Percentiles rank a stretch among this genome's conserved stretches.
These are phyloP conservation scores for Nymphicus hollandicus DNA, from an alignment of 2,113 vertebrate species.

Conservation along the genomic window DNA sequence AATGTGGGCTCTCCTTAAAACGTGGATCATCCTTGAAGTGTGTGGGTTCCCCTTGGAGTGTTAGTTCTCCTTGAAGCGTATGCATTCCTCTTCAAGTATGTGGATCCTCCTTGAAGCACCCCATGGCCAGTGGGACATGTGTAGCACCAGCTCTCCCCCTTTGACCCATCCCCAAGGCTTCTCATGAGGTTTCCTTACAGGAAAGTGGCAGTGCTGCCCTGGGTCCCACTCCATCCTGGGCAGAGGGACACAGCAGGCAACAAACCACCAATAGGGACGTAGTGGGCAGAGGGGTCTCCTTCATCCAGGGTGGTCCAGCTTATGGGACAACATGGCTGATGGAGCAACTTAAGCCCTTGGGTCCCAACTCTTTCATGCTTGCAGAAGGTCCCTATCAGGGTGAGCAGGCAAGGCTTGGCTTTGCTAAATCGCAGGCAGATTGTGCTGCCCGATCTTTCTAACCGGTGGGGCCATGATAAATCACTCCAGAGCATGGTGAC, in stretches of 20 bases:
- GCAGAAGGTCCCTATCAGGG: neutral
- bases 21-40: neutral
- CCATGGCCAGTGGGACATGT: neutral
- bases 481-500: accelerated
- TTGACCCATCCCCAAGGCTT: neutral
- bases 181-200: neutral
- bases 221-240: neutral
- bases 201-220: neutral
- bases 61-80: neutral
- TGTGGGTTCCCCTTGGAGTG: neutral
- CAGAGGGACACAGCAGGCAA: accelerated
- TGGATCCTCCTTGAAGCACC: neutral
- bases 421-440: neutral
- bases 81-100: neutral
- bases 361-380: neutral
- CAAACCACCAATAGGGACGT: accelerated
- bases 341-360: neutral
- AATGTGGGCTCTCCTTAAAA: neutral
- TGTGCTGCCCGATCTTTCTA: neutral
- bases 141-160: neutral
- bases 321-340: accelerated
- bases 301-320: accelerated
- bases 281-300: neutral
- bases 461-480: accelerated
- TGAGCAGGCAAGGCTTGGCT: neutral